Percentiles rank a stretch among this genome's conserved stretches.
Conservation (phyloP, 2,113 vertebrate genomes). For the Thamnaconus septentrionalis region DNA sequence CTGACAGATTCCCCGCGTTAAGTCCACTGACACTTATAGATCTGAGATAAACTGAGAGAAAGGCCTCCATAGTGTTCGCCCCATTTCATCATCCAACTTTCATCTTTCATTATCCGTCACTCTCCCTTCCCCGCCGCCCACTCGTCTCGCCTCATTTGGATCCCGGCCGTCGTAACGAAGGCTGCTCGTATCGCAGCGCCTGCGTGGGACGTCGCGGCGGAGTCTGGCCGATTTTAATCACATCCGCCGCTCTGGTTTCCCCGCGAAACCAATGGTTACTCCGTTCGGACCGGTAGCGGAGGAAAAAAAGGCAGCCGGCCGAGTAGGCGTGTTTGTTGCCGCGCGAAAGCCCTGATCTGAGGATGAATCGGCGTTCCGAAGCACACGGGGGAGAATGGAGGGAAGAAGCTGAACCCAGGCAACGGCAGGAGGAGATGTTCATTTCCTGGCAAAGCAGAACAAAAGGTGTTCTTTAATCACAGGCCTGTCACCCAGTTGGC, state of each 20-base stretch:
- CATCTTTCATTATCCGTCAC: constrained; percentile 37
- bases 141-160: constrained; percentile 44
- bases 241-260: background rate
- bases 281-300: background rate
- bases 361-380: constrained; percentile 53
- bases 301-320: constrained; percentile 2
- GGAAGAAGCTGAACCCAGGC: constrained; percentile 19
- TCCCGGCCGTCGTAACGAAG: constrained; percentile 35
- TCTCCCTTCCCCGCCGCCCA: constrained; percentile 18
- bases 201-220: background rate
- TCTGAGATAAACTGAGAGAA: constrained; percentile 26
- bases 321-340: constrained; percentile 35
- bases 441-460: constrained; percentile 30
- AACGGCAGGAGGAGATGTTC: constrained; percentile 18
- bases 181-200: constrained; percentile 10
- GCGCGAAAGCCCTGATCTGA: constrained; percentile 28
- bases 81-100: constrained; percentile 41
- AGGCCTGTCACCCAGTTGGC: constrained; percentile 37
- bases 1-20: constrained; percentile 32
- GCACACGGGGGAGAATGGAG: constrained; percentile 21
- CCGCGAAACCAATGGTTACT: background rate
- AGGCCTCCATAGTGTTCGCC: constrained; percentile 22
- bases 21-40: constrained; percentile 6
- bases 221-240: background rate
- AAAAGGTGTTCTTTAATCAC: constrained; percentile 51